These are phyloP conservation scores for Rhynchonycteris naso DNA, from an alignment of 2,797 vertebrate genomes.

Conservation along the genomic window DNA sequence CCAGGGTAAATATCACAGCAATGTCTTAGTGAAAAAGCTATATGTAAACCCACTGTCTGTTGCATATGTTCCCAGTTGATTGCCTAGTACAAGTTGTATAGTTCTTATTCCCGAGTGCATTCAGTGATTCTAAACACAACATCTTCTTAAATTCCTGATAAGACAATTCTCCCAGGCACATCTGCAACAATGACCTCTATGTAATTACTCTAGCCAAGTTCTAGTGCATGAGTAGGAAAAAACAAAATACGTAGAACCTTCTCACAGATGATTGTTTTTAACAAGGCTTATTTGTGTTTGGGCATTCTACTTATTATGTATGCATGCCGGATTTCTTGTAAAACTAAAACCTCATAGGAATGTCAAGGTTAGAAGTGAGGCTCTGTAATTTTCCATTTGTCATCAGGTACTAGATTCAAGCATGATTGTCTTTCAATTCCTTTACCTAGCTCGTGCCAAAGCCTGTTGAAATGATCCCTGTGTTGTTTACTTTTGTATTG, in stretches of 20 bases:
- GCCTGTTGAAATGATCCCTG: conserved; percentile 20
- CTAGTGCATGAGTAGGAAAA: conserved; percentile 5
- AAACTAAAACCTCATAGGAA: conserved; percentile 41
- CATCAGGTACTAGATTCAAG: neutral
- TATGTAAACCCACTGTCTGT: neutral
- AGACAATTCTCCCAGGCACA: neutral
- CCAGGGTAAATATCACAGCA: neutral
- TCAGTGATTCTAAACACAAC: conserved; percentile 2
- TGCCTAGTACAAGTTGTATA: neutral
- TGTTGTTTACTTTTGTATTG: conserved; percentile 52
- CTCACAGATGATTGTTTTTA: conserved; percentile 10
- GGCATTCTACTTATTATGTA: conserved; percentile 11
- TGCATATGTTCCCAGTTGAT: neutral
- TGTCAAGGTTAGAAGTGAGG: conserved; percentile 43
- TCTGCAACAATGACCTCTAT: neutral
- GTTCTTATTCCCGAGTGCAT: neutral
- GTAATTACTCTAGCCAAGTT: conserved; percentile 16
- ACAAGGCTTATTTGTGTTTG: conserved; percentile 41
- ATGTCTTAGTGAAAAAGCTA: neutral
- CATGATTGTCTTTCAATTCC: conserved; percentile 22
- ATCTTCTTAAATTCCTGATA: neutral
- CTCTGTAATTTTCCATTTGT: conserved; percentile 62
- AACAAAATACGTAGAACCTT: conserved; percentile 12
- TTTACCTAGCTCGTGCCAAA: conserved; percentile 42
- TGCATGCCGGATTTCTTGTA: neutral